Percentiles rank a stretch among this genome's conserved stretches.
phyloP scores from a whole-genome alignment of 2,888 invertebrate genomes.

The Mylabris sibirica region DNA sequence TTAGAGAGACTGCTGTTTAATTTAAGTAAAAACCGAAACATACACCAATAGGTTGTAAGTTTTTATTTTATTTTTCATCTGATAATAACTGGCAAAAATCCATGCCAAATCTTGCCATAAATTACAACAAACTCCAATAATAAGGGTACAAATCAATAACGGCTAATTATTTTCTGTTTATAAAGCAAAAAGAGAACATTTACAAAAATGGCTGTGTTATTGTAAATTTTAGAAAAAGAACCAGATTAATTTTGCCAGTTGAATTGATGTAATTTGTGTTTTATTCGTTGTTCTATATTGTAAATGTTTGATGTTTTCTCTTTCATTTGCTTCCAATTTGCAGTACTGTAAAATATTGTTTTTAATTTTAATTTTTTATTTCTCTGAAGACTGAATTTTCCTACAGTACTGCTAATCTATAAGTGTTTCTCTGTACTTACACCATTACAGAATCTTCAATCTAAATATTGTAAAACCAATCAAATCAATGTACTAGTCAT shows the following conservation, averaged over 20 bases:
- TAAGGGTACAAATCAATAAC: neutral
- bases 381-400: constrained; percentile 15
- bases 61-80: neutral
- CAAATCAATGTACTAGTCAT: constrained; percentile 47
- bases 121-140: neutral
- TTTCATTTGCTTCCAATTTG: neutral
- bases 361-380: constrained; percentile 11
- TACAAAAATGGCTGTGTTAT: constrained; percentile 27
- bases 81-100: constrained; percentile 1
- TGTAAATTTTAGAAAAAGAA: neutral
- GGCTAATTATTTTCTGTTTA: neutral
- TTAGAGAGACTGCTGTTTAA: constrained; percentile 60
- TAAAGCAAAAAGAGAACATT: neutral
- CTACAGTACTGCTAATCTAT: constrained; percentile 24
- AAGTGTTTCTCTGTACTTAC: constrained; percentile 36
- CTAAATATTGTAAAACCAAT: constrained; percentile 20
- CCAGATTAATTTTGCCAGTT: constrained; percentile 12
- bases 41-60: constrained; percentile 9
- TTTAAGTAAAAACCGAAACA: neutral
- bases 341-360: constrained; percentile 5
- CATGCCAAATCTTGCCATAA: constrained; percentile 30
- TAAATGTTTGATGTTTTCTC: constrained; percentile 38
- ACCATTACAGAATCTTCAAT: constrained; percentile 23
- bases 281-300: neutral
- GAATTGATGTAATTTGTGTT: constrained; percentile 13